Base-by-base conservation (phyloP, 2,797 vertebrate species). In the Tokudaia muenninki region DNA sequence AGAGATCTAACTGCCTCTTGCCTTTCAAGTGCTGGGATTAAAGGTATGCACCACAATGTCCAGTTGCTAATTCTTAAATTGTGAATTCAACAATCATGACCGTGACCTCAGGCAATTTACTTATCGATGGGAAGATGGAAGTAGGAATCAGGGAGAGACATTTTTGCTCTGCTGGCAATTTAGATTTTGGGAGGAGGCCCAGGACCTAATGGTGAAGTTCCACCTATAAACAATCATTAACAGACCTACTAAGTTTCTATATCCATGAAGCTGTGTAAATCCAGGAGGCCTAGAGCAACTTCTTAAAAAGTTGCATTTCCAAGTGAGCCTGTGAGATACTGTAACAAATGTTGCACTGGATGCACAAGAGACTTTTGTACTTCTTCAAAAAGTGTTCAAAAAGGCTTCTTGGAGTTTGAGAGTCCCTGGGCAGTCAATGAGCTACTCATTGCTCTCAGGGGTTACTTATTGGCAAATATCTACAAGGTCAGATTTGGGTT, bases 11-110 rank as follows among this genome's bases (percentile, higher is more conserved):
- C 31, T 86, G 17, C 44, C 29, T 47, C 61, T 50, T 86, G 29
- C 6, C 41, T 86, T 65, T 67, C 61, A 65, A 84, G 29, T 34
- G 29, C 41, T 34, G 26, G 55, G 29, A 67, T 67, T 65, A 50
- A 50, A 67, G 17, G 17, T 44, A 31, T 47, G 41, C 11, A 29
- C 29, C 61, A 47, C 29, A 65, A 47, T 2, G 29, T 13, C 63
- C 41, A 34, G 26, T 22, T 47, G 82, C 47, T 37, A 87, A 34
- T 90, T 93, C 37, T 96, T 95, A 41, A 88, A n/a, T 34, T 88
- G 19, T n/a, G 81, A 2, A 24, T 72, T 96, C 3, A 2, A 16
- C 44, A 93, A 84, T 87, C 9, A n/a, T 78, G 41, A 61, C 14
- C 13, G 4, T 91, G 77, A 65, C 6, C 19, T 78, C 1, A 55